A percentile compares a stretch with the other conserved stretches of the same genome.
Conservation (phyloP, 1,140 invertebrate genomes). For the Rhyzopertha dominica region DNA sequence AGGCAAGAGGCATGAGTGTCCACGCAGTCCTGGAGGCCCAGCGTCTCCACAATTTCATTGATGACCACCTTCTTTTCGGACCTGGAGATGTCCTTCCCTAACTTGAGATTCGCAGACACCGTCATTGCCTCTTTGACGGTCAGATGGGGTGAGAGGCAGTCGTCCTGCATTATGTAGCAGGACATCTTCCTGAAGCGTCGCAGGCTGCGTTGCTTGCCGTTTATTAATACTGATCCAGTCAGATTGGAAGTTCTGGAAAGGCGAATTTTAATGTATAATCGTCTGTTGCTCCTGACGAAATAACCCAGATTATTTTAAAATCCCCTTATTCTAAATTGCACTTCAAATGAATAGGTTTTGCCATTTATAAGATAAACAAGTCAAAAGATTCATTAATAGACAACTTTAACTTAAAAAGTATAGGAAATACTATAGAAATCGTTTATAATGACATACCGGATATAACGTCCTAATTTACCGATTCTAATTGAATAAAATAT, state of each 20-base stretch:
- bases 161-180: slow-evolving; percentile 96
- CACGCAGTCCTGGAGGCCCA: slow-evolving; percentile 62
- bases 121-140: slow-evolving; percentile 86
- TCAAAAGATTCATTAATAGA: too few relatives aligned
- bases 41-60: slow-evolving; percentile 73
- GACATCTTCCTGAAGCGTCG: slow-evolving; percentile 85
- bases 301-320: too few relatives aligned
- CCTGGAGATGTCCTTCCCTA: slow-evolving; percentile 72
- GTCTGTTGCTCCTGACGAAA: too few relatives aligned
- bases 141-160: slow-evolving; percentile 81
- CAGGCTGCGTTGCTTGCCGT: slow-evolving; percentile 80
- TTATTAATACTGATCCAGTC: slow-evolving; percentile 72
- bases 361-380: too few relatives aligned
- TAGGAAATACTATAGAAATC: too few relatives aligned
- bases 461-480: too few relatives aligned
- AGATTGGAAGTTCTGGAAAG: slow-evolving; percentile 65
- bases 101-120: slow-evolving; percentile 86
- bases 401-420: too few relatives aligned
- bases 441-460: too few relatives aligned
- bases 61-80: slow-evolving; percentile 74
- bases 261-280: slow-evolving; percentile 4
- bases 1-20: slow-evolving; percentile 75
- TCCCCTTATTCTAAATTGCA: too few relatives aligned
- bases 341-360: too few relatives aligned
- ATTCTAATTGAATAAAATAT: too few relatives aligned